Evolutionary conservation across 2,113 vertebrate genomes (phyloP).

Genomic region (Mohoua ochrocephala): DNA sequence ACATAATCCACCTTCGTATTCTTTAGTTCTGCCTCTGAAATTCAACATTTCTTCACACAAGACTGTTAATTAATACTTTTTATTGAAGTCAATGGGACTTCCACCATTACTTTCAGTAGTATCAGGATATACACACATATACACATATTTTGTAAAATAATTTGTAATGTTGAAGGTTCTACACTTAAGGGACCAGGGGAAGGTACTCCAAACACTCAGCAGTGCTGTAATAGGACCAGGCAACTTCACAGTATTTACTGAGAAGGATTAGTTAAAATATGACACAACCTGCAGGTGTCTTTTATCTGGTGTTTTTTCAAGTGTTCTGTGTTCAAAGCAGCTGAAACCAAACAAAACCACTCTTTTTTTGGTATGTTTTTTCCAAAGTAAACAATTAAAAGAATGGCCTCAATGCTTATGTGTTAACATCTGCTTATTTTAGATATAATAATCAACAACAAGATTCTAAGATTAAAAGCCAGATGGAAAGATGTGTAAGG

Average conservation of each 20-base stretch:
- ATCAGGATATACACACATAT: too few species aligned
- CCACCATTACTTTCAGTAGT: neutral
- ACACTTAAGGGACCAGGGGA: neutral
- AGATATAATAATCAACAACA: neutral
- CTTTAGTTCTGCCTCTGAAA: too few species aligned
- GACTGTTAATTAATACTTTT: neutral
- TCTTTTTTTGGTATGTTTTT: neutral
- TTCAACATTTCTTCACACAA: neutral
- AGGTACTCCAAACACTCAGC: neutral
- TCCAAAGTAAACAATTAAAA: neutral
- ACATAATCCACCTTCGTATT: too few species aligned
- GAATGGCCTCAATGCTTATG: neutral
- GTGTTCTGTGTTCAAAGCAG: neutral
- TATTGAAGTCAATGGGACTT: neutral
- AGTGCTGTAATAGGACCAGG: neutral
- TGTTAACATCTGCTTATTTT: neutral
- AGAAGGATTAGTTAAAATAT: neutral
- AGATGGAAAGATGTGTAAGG: neutral
- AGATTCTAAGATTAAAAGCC: neutral
- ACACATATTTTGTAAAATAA: neutral
- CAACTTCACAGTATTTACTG: neutral
- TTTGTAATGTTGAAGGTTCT: neutral
- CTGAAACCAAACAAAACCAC: neutral
- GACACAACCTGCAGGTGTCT: neutral
- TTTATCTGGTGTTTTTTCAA: neutral